Evolutionary conservation across 2,113 vertebrate species (phyloP).

Genomic region (Lycaon pictus): DNA sequence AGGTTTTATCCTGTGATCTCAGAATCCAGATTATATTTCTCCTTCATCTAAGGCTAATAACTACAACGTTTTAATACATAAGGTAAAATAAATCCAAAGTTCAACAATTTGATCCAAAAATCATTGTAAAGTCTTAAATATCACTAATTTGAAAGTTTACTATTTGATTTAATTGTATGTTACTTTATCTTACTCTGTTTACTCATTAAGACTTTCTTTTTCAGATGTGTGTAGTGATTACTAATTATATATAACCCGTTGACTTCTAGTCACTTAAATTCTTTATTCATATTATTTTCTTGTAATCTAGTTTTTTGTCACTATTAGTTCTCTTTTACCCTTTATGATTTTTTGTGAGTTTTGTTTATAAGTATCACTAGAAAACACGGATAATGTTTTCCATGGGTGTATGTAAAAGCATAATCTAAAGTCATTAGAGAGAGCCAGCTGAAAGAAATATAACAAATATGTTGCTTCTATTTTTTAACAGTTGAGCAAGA

Average conservation of each 20-base stretch:
- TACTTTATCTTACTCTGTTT: conserved; percentile 34
- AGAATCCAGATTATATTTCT: conserved; percentile 4
- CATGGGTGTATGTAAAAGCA: not conserved
- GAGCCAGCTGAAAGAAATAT: not conserved
- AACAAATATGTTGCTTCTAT: not conserved
- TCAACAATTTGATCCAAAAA: conserved; percentile 21
- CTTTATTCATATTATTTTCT: conserved; percentile 37
- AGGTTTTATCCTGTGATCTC: not conserved
- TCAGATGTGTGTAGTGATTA: not conserved
- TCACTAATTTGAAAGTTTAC: not conserved
- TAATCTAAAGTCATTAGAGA: not conserved
- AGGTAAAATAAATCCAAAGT: conserved; percentile 11
- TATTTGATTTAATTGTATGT: conserved; percentile 42
- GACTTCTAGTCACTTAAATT: conserved; percentile 44
- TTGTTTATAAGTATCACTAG: not conserved
- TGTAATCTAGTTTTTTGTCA: not conserved
- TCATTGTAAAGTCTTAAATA: conserved; percentile 18
- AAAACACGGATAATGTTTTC: not conserved
- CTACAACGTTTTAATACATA: not conserved
- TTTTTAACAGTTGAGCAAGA: not conserved
- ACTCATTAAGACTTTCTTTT: not conserved
- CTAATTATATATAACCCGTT: conserved; percentile 57
- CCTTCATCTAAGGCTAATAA: not conserved
- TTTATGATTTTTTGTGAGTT: not conserved
- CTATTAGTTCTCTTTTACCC: not conserved